A percentile compares a stretch with the other conserved stretches of the same genome.
These are phyloP conservation scores for Exocentrus adspersus DNA, from an alignment of 2,888 invertebrate genomes.

Conservation along the genomic window DNA sequence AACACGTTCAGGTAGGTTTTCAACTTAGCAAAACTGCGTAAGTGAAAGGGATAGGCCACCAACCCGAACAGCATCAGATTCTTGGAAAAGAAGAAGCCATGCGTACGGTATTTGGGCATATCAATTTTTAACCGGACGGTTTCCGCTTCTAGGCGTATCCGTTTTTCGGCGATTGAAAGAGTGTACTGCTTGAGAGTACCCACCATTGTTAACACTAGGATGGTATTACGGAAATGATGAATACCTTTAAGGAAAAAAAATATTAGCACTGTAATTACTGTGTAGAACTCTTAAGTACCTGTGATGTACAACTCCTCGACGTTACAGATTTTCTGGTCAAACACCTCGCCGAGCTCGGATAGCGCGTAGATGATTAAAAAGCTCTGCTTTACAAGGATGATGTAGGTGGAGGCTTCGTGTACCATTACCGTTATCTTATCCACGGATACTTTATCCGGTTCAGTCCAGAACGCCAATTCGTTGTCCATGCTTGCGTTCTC, in stretches of 20 bases:
- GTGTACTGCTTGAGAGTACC: conserved; percentile 55
- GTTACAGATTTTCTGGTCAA: conserved; percentile 48
- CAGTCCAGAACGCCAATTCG: conserved; percentile 47
- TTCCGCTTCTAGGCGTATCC: conserved; percentile 51
- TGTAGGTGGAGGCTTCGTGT: conserved; percentile 46
- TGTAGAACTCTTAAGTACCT: conserved; percentile 43
- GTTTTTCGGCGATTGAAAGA: conserved; percentile 46
- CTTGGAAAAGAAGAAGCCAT: conserved; percentile 54
- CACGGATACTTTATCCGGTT: conserved; percentile 49
- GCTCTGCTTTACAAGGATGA: conserved; percentile 52
- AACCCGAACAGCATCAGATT: conserved; percentile 54
- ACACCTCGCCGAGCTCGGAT: conserved; percentile 48
- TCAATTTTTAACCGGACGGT: conserved; percentile 54
- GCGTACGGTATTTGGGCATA: conserved; percentile 48
- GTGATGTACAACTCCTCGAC: conserved; percentile 54
- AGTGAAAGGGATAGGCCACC: conserved; percentile 51
- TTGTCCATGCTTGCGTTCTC: conserved; percentile 40
- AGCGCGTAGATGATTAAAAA: conserved; percentile 52
- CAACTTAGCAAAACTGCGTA: conserved; percentile 46
- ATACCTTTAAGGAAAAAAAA: conserved; percentile 53
- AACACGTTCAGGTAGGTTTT: conserved; percentile 49
- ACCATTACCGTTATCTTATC: conserved; percentile 52
- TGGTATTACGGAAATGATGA: conserved; percentile 49
- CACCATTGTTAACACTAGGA: conserved; percentile 52
- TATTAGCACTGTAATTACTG: not conserved